Evolutionary conservation across 2,113 vertebrate species (phyloP), one percentile per base, ranked within the genome.

Genomic region (Percina caprodes): DNA sequence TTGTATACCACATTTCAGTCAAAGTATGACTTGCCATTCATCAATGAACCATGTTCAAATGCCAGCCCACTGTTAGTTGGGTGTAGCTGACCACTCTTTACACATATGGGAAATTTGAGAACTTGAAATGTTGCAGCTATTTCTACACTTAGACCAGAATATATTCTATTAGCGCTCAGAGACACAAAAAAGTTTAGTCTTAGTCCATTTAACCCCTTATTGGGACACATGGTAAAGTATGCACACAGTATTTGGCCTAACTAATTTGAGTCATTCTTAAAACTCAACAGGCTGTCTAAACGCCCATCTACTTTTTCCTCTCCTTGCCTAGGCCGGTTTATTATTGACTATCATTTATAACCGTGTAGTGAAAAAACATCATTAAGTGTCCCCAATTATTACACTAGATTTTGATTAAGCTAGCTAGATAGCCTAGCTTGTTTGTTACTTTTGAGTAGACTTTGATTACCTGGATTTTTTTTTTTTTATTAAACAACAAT

Each of bases 1-100:
- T 83, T 87, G 80, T 59, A 69, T 30, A 42, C 63, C 62, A 65
- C 56, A 87, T 91, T 80, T 83, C 49, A 88, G 83, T 90, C 91
- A 89, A 87, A 85, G 79, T 16, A 77, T 70, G 79, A 67, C 72
- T 51, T 45, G 65, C 80, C 78, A 45, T 82, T 79, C 49, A 76
- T 84, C 82, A 87, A 84, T 89, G 79, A 79, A 78, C 79, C 72
- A 60, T 61, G 61, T 24, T 88, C 73, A 78, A 66, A 86, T 75
- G 80, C 79, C 74, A 83, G 84, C 85, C 77, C 82, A 82, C 84
- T 87, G 85, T 86, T 87, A 71, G 49, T 24, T 83, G 79, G 82
- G 82, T 55, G 67, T 84, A 70, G 58, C 83, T 79, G 77, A 74
- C 75, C 58, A 56, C 62, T 77, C 65, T 71, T 81, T 69, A 72